Evolutionary conservation across 2,113 vertebrate genomes (phyloP).

Genomic region (Serilophus lunatus): DNA sequence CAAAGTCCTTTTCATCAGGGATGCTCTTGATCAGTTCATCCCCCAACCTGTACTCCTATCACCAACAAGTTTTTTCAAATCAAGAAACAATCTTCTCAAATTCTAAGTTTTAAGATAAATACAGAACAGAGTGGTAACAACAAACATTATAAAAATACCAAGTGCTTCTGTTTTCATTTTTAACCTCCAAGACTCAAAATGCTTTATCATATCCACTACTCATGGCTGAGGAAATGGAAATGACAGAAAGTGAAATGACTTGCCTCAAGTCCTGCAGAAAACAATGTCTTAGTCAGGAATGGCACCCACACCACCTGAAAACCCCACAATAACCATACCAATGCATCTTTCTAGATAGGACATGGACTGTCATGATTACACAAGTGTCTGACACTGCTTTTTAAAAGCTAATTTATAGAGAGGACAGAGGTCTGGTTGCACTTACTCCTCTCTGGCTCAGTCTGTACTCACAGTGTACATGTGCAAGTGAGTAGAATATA

Average conservation of each 20-base stretch:
- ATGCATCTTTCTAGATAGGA: not conserved
- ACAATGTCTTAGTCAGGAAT: not conserved
- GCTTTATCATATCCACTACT: not conserved
- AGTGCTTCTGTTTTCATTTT: not conserved
- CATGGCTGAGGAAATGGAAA: not conserved
- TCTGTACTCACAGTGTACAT: not conserved
- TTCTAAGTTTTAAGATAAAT: not conserved
- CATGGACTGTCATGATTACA: accelerated
- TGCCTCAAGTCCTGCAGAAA: not conserved
- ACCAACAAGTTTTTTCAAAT: not conserved
- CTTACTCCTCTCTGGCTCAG: not conserved
- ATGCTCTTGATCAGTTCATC: not conserved
- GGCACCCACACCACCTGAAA: not conserved
- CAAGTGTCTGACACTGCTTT: not conserved
- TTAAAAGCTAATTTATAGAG: not conserved
- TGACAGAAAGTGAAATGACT: not conserved
- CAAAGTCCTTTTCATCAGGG: not conserved
- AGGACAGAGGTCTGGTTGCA: not conserved
- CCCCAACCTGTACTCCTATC: not conserved
- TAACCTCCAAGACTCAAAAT: not conserved
- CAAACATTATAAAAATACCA: not conserved
- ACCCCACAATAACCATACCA: not conserved
- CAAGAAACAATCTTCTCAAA: not conserved
- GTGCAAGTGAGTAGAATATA: not conserved
- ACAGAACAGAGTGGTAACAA: not conserved